Evolutionary conservation across 2,888 invertebrate species (phyloP).

Genomic region (Oligia strigilis): DNA sequence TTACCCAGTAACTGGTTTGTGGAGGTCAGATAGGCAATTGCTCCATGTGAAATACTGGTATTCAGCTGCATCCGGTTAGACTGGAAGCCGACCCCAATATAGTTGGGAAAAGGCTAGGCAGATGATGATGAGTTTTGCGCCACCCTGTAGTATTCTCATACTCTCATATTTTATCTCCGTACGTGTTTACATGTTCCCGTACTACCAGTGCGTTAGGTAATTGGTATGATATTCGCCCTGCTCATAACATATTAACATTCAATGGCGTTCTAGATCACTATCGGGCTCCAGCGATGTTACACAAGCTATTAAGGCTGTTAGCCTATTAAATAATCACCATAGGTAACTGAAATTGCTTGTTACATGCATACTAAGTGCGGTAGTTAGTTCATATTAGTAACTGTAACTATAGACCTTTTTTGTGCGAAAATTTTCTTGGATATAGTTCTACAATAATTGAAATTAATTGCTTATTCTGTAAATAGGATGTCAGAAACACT

Average conservation of each 20-base stretch:
- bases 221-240: slow-evolving; percentile 46
- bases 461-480: too few relatives aligned
- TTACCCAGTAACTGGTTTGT: too few relatives aligned
- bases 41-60: too few relatives aligned
- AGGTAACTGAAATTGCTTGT: slow-evolving; percentile 18
- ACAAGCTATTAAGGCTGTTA: slow-evolving; percentile 44
- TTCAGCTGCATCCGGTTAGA: too few relatives aligned
- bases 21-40: too few relatives aligned
- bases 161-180: slow-evolving; percentile 15
- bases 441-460: background rate
- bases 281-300: slow-evolving; percentile 49
- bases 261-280: slow-evolving; percentile 58
- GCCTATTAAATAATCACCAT: slow-evolving; percentile 57
- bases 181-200: slow-evolving; percentile 30
- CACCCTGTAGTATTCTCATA: background rate
- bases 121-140: too few relatives aligned
- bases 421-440: background rate
- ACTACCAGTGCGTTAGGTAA: slow-evolving; percentile 33
- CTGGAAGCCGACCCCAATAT: too few relatives aligned
- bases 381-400: background rate
- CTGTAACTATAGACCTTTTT: background rate
- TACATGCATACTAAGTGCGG: background rate
- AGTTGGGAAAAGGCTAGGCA: too few relatives aligned
- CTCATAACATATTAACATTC: slow-evolving; percentile 61
- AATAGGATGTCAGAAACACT: too few relatives aligned